Conservation (phyloP, 2,797 vertebrate species). For the Buphagus erythrorhynchus region DNA sequence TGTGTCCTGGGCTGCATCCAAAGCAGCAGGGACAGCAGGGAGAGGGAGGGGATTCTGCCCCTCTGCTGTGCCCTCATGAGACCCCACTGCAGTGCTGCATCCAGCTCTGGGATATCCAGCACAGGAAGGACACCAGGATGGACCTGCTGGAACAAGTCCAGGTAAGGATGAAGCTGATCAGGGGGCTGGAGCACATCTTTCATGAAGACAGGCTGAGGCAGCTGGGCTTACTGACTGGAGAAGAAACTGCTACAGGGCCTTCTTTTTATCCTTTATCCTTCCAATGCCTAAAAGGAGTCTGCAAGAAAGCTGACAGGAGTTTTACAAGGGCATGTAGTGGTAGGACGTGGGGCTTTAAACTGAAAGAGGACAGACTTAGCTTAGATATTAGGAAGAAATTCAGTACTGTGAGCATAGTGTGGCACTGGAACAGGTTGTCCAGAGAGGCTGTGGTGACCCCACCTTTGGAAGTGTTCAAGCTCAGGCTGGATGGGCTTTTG, state of each 20-base stretch:
- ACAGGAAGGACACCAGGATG: neutral
- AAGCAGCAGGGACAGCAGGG: accelerated
- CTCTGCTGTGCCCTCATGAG: neutral
- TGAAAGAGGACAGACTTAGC: neutral
- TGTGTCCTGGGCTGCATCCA: accelerated
- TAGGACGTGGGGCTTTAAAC: neutral
- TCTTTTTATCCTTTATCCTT: neutral
- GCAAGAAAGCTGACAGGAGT: neutral
- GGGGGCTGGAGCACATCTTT: neutral
- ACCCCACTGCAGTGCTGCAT: neutral
- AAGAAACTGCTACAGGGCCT: neutral
- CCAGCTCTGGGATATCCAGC: neutral
- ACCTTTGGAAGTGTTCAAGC: neutral
- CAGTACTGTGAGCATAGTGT: too few relatives aligned
- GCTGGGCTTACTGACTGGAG: neutral
- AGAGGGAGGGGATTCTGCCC: accelerated
- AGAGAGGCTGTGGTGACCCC: accelerated
- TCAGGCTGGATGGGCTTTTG: neutral
- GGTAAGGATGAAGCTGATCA: neutral
- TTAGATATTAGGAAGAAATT: neutral
- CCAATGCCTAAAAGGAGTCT: neutral
- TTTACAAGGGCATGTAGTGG: neutral
- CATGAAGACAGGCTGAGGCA: neutral
- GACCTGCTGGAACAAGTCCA: neutral
- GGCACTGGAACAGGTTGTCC: neutral